Percentiles rank a stretch among this genome's conserved stretches.
Conservation (phyloP, 1,140 invertebrate genomes). For the Venustaconcha ellipsiformis region DNA sequence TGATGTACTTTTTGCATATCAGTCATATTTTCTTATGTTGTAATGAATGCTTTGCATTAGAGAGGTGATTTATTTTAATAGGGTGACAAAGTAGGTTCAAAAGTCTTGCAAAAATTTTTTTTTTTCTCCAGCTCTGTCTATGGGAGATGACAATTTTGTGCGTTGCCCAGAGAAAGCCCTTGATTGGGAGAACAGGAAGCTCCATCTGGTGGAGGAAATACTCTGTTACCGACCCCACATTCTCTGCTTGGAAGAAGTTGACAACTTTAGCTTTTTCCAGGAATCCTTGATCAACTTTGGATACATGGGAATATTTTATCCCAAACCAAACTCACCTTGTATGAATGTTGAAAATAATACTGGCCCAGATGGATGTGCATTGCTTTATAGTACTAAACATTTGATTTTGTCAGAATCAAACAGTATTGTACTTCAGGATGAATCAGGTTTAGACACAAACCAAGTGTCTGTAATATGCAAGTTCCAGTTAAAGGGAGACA, state of each 20-base stretch:
- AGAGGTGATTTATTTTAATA: background rate
- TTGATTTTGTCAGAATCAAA: conserved; percentile 75
- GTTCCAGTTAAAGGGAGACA: conserved; percentile 11
- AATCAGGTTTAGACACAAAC: conserved; percentile 80
- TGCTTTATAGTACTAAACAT: conserved; percentile 78
- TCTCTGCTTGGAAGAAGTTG: conserved; percentile 84
- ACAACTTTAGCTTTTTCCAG: conserved; percentile 81
- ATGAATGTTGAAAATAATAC: conserved; percentile 77
- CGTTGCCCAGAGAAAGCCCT: conserved; percentile 79
- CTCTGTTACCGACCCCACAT: conserved; percentile 78
- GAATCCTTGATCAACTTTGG: conserved; percentile 76
- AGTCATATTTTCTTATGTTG: background rate
- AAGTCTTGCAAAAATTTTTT: conserved; percentile 1
- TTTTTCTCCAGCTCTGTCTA: conserved; percentile 76
- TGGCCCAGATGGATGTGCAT: conserved; percentile 85
- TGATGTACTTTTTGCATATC: background rate
- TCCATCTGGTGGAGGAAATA: conserved; percentile 81
- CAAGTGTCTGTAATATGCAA: conserved; percentile 76
- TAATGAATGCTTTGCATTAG: too few relatives aligned
- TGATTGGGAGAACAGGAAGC: conserved; percentile 78
- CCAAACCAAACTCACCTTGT: conserved; percentile 85
- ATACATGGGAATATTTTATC: conserved; percentile 80
- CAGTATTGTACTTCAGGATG: conserved; percentile 78
- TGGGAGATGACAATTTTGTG: conserved; percentile 81
- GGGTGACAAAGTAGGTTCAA: background rate